Evolutionary conservation across 1,140 invertebrate species (phyloP).

Genomic region (Conus ventricosus): DNA sequence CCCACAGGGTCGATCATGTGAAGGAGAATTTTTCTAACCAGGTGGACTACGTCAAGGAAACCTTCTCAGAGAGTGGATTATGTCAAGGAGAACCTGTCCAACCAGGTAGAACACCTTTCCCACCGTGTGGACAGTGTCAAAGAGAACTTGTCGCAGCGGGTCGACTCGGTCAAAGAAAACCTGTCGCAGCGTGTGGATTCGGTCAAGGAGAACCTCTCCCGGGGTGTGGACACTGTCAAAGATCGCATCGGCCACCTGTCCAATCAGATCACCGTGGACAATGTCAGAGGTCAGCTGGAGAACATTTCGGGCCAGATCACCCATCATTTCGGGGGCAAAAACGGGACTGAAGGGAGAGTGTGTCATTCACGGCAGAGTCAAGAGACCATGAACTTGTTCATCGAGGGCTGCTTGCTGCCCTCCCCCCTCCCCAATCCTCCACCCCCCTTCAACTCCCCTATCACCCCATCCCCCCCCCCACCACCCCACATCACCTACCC

Average conservation of each 20-base stretch:
- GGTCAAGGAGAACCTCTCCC: background rate
- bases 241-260: background rate
- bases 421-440: no score
- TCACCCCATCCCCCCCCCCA: no score
- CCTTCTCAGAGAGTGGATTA: background rate
- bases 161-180: background rate
- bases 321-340: background rate
- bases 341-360: background rate
- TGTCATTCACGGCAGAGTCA: no score
- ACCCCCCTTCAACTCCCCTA: no score
- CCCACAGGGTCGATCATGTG: background rate
- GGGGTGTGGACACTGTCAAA: background rate
- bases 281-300: constrained; percentile 9
- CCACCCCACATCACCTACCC: no score
- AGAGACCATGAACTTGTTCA: no score
- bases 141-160: background rate
- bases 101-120: no score
- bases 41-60: background rate
- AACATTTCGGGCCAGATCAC: constrained; percentile 4
- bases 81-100: background rate
- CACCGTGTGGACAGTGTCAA: background rate
- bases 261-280: constrained; percentile 13
- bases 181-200: background rate
- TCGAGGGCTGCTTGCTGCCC: no score
- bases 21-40: constrained; percentile 20